A percentile compares a stretch with the other conserved stretches of the same genome.
These are phyloP conservation scores for Fistularia tabacaria DNA, from an alignment of 2,797 vertebrate genomes.

Conservation along the genomic window DNA sequence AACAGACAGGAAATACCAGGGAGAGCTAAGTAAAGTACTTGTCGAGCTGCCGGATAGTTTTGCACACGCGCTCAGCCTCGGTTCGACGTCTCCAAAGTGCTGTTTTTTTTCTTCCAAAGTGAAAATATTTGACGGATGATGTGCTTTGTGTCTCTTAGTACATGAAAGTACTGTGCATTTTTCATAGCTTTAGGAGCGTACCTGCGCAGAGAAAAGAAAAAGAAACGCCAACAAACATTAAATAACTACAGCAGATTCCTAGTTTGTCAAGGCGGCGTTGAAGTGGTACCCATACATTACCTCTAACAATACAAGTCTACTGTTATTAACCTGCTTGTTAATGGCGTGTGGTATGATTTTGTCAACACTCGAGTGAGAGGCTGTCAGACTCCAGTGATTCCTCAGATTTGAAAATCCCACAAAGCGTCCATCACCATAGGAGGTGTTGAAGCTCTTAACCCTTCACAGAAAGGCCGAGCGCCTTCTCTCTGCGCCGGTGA, in stretches of 20 bases:
- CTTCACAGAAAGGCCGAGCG: slow-evolving; percentile 36
- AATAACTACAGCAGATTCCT: background rate
- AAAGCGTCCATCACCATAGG: slow-evolving; percentile 6
- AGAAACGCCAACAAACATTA: too few relatives aligned
- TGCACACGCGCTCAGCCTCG: slow-evolving; percentile 29
- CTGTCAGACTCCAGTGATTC: slow-evolving; percentile 55
- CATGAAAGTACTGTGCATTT: slow-evolving; percentile 20
- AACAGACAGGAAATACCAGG: slow-evolving; percentile 37
- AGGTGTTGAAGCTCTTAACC: slow-evolving; percentile 28
- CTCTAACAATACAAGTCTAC: slow-evolving; percentile 22
- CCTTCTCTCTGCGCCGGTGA: slow-evolving; percentile 1
- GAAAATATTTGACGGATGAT: slow-evolving; percentile 28
- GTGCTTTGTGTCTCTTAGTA: slow-evolving; percentile 20
- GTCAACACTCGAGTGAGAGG: slow-evolving; percentile 34
- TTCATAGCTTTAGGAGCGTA: background rate
- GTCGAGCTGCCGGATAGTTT: slow-evolving; percentile 32
- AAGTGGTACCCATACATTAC: background rate
- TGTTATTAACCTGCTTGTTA: slow-evolving; percentile 28
- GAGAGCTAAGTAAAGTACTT: slow-evolving; percentile 42
- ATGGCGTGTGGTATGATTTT: slow-evolving; percentile 30
- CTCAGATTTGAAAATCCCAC: slow-evolving; percentile 17
- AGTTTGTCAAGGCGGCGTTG: slow-evolving; percentile 4
- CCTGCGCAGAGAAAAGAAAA: background rate
- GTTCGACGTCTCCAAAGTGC: slow-evolving; percentile 12
- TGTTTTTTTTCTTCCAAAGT: slow-evolving; percentile 19